Evolutionary conservation across 2,888 invertebrate species (phyloP).

Genomic region (Hyposoter dolosus): DNA sequence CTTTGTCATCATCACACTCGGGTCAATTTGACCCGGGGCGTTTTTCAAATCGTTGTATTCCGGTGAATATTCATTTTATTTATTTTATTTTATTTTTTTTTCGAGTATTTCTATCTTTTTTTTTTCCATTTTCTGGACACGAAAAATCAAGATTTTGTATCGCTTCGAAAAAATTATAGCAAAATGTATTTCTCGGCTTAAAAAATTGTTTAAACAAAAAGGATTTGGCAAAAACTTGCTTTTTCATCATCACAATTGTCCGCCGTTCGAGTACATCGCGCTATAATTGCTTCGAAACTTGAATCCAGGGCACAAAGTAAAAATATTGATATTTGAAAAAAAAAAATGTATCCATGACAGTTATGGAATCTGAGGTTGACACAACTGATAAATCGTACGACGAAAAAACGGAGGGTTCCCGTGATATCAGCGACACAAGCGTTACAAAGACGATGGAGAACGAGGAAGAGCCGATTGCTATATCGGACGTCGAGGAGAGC

Average conservation of each 20-base stretch:
- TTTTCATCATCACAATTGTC: background rate
- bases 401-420: slow-evolving; percentile 35
- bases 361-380: slow-evolving; percentile 64
- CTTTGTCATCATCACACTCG: too few species aligned
- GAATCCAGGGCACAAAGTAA: background rate
- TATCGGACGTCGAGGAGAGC: background rate
- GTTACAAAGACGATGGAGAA: slow-evolving; percentile 25
- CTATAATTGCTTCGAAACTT: background rate
- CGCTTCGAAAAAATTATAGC: slow-evolving; percentile 3
- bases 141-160: background rate
- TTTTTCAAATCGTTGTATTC: too few species aligned
- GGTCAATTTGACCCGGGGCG: too few species aligned
- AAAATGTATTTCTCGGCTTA: background rate
- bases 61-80: too few species aligned
- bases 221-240: too few species aligned
- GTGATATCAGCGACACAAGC: background rate
- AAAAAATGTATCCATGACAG: slow-evolving; percentile 62
- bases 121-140: background rate
- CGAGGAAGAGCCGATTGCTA: slow-evolving; percentile 13
- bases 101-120: background rate
- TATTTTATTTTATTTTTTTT: too few species aligned
- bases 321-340: slow-evolving; percentile 16
- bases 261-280: background rate
- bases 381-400: slow-evolving; percentile 41
- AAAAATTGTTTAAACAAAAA: too few species aligned